Percentiles rank a stretch among this genome's conserved stretches.
Evolutionary conservation across 1,140 invertebrate species (phyloP).

Genomic region (Drosophila teissieri): DNA sequence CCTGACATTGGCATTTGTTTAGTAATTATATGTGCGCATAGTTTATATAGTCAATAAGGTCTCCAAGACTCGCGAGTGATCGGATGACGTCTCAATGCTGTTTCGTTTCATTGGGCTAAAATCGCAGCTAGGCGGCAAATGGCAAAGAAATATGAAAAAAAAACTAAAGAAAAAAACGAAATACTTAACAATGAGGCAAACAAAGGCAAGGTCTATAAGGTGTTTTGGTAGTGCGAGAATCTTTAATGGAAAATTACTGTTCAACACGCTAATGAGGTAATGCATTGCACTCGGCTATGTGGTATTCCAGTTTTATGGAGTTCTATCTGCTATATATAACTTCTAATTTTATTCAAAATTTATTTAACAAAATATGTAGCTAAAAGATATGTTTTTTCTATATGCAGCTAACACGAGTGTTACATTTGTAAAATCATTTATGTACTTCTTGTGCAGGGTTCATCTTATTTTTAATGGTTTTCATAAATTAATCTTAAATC

Average conservation of each 20-base stretch:
- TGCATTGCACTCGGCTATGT: neutral
- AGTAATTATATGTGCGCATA: conserved; percentile 70
- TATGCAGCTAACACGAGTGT: too few relatives aligned
- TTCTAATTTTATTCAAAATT: too few relatives aligned
- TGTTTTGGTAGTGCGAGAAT: conserved; percentile 14
- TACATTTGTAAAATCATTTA: too few relatives aligned
- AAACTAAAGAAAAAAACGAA: conserved; percentile 17
- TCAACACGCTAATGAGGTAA: neutral
- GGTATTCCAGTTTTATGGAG: neutral
- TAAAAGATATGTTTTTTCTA: too few relatives aligned
- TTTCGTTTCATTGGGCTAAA: conserved; percentile 43
- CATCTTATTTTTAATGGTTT: too few relatives aligned
- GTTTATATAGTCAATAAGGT: conserved; percentile 60
- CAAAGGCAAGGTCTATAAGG: conserved; percentile 30
- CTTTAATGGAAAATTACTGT: conserved; percentile 10
- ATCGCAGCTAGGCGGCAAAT: conserved; percentile 20
- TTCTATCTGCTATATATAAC: too few relatives aligned
- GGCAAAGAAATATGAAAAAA: conserved; percentile 31
- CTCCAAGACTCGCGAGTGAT: conserved; percentile 49
- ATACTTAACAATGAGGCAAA: conserved; percentile 26
- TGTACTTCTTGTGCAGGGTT: too few relatives aligned
- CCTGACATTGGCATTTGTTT: conserved; percentile 75
- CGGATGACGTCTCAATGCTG: conserved; percentile 71
- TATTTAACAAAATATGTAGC: too few relatives aligned
- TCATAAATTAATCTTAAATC: too few relatives aligned